Base-by-base conservation (phyloP, 2,797 vertebrate genomes). In the Anguilla marmorata region DNA sequence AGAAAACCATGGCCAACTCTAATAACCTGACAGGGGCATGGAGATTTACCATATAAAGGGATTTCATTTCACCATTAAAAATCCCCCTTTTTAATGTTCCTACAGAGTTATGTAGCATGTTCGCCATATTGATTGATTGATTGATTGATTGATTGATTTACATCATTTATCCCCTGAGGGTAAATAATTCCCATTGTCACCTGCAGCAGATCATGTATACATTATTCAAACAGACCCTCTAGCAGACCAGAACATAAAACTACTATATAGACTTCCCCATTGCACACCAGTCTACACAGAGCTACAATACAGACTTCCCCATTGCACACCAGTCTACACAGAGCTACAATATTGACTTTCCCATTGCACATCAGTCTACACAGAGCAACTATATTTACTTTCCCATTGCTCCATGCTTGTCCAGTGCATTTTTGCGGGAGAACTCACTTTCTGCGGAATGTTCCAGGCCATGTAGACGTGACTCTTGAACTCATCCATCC, bases 391-490 rank as follows among this genome's bases (percentile, higher is more conserved):
- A 69, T 27, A 27, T 24, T 1, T 24, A 69, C 24, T 69, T 27
- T 14, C 24, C 63, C 63, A 69, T 27, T n/a, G 63, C 63, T 7
- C 14, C 6, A n/a, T n/a, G 27, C 27, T 7, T n/a, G 63, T 69
- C 24, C 63, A 69, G 63, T 27, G 2, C 24, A 69, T 11, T 69
- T 11, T 69, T 14, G 24, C 0, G 9, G 48, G 7, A 69, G 58
- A n/a, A 52, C 94, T 88, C 90, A 99, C 98, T 97, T 98, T 97
- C 79, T 97, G 97, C 2, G 98, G 98, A 79, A 99, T 95, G 84
- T 99, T 99, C 98, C 98, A 99, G 0, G 98, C 98, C 98, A 99
- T 99, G 90, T 99, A 99, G 87, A 99, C 98, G 0, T 99, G 98
- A 89, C 96, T 98, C 93, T 97, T 98, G 90, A 98, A 97, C 90